Conservation (phyloP, 1,140 invertebrate species). For the Lordiphosa collinella region DNA sequence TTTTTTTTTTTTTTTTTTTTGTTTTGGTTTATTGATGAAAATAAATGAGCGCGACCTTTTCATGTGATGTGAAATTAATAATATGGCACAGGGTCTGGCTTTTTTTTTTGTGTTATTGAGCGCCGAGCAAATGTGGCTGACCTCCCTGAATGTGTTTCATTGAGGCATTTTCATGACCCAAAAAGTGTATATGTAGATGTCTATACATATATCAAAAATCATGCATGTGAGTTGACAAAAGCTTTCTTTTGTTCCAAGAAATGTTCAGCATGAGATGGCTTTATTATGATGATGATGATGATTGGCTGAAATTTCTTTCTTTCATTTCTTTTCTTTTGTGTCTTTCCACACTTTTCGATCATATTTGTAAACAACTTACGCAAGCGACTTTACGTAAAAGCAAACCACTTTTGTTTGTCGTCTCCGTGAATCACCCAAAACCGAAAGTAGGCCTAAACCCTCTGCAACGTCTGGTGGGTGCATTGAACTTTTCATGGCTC, state of each 20-base stretch:
- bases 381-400: constrained; percentile 70
- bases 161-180: constrained; percentile 54
- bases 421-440: constrained; percentile 49
- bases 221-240: background rate
- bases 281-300: constrained; percentile 23
- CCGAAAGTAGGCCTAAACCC: constrained; percentile 55
- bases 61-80: constrained; percentile 55
- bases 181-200: constrained; percentile 31
- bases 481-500: constrained; percentile 4
- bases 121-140: constrained; percentile 31
- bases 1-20: too few species aligned
- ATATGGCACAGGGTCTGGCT: constrained; percentile 65
- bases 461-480: background rate
- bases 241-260: constrained; percentile 58
- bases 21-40: constrained; percentile 41
- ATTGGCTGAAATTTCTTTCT: constrained; percentile 14
- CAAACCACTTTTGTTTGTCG: constrained; percentile 10
- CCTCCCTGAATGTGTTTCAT: constrained; percentile 45
- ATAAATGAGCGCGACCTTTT: constrained; percentile 60
- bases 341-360: constrained; percentile 49
- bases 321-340: constrained; percentile 28
- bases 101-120: constrained; percentile 13
- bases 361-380: constrained; percentile 72
- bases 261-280: constrained; percentile 34
- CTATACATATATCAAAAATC: constrained; percentile 1